Evolutionary conservation across 2,797 vertebrate species (phyloP).

Genomic region (Macrochelys suwanniensis): DNA sequence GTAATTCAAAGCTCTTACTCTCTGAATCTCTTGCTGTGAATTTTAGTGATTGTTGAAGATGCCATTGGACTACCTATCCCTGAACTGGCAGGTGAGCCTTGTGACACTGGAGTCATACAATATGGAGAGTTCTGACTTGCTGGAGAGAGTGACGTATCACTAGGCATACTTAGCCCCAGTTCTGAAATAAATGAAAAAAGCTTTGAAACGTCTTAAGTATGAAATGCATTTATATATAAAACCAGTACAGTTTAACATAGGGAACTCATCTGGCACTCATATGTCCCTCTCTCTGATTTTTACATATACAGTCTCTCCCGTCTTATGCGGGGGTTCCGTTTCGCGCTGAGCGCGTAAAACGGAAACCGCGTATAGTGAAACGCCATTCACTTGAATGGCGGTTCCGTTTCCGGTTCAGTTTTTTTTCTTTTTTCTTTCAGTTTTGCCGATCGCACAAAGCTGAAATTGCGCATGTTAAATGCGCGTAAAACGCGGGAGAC

Average conservation of each 20-base stretch:
- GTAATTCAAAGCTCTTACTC: constrained; percentile 87
- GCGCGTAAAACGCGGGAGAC: too few relatives aligned
- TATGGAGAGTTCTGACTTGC: constrained; percentile 99
- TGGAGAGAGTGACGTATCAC: constrained; percentile 95
- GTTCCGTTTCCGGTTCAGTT: too few relatives aligned
- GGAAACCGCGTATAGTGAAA: too few relatives aligned
- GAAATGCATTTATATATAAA: not conserved
- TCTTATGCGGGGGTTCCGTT: too few relatives aligned
- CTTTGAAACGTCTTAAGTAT: not conserved
- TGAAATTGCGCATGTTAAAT: too few relatives aligned
- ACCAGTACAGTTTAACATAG: not conserved
- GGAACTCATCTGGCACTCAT: not conserved
- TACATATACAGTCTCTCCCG: too few relatives aligned
- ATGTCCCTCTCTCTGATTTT: not conserved
- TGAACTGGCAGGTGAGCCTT: constrained; percentile 96
- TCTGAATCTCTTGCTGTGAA: constrained; percentile 98
- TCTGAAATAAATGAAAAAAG: constrained; percentile 82
- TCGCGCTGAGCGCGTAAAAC: too few relatives aligned
- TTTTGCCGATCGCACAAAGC: too few relatives aligned
- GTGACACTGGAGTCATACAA: constrained; percentile 98
- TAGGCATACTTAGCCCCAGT: constrained; percentile 93
- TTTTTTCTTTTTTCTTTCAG: too few relatives aligned
- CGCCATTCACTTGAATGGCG: too few relatives aligned
- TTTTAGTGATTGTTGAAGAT: constrained; percentile 96
- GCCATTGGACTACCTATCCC: constrained; percentile 99